Base-by-base conservation (phyloP, 2,888 invertebrate genomes). In the Eupelmus urozonus region DNA sequence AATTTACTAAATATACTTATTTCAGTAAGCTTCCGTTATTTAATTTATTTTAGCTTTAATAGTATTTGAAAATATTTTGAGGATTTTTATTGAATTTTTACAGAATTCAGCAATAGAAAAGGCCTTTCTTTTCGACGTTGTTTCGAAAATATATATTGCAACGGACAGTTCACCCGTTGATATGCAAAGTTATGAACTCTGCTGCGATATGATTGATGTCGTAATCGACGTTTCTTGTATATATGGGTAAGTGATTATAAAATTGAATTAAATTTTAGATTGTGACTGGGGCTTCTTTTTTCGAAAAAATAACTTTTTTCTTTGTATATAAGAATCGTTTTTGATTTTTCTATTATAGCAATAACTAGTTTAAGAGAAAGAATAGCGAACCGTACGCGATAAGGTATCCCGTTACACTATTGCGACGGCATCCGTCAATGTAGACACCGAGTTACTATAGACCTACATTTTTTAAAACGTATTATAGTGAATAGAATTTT, bases 161-260 rank as follows among this genome's bases (percentile, higher is more conserved):
- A 99, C 99, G 0, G 99, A 99, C 91, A 97, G 97, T 83, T 97
- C 98, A 13, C 99, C 99, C 1, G 99, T 99, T 5, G 99, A 99
- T 90, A 99, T 99, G 99, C 98, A 99, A 91, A 97, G 97, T 87
- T 99, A 99, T 88, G 99, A 99, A 91, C 92, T 99, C 53, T 99
- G 99, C 91, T 99, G 99, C 92, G 99, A 99, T 92, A 99, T 99
- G 99, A 99, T 99, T 85, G 99, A 99, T 92, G 98, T 99, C 69
- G 98, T 99, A 74, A 97, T 99, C 84, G 99, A 99, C 92, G 95
- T 99, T 79, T 98, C 99, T 9, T 97, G 97, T 91, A 99, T 99
- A 90, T 99, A 99, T 91, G 98, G 99, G 97, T 95, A 91, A 90
- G 89, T 62, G 11, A 55, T 73, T 51, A 9, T 51, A 74, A 34